Percentiles rank a stretch among this genome's conserved stretches.
Evolutionary conservation across 2,888 invertebrate species (phyloP).

Genomic region (Rutpela maculata): DNA sequence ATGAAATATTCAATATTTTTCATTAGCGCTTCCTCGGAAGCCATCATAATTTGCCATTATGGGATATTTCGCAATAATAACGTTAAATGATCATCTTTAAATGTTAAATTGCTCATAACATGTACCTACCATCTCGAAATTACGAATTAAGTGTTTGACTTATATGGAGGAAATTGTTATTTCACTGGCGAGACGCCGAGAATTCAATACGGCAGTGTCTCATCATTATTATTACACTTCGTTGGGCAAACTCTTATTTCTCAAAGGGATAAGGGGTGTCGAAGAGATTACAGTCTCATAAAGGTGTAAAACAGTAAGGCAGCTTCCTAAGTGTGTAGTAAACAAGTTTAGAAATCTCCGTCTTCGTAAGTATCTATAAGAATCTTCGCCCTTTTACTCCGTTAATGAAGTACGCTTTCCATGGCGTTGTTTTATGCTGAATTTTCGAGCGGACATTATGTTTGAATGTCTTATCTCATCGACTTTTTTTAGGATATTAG

Average conservation of each 20-base stretch:
- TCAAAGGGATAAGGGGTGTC: constrained; percentile 50
- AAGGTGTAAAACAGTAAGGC: constrained; percentile 43
- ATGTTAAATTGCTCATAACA: too few species aligned
- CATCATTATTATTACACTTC: constrained; percentile 50
- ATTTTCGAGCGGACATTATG: background rate
- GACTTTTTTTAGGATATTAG: constrained; percentile 19
- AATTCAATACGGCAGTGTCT: constrained; percentile 30
- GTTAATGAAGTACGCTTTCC: constrained; percentile 26
- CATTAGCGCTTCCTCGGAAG: background rate
- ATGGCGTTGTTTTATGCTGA: background rate
- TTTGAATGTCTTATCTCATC: background rate
- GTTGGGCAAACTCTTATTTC: constrained; percentile 47
- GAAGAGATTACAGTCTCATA: constrained; percentile 52
- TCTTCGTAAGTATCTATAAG: constrained; percentile 22
- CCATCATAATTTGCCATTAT: background rate
- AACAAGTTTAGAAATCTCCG: constrained; percentile 45
- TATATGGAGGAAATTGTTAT: constrained; percentile 17
- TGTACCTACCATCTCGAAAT: constrained; percentile 11
- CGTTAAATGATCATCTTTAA: background rate
- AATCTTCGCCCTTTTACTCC: constrained; percentile 13
- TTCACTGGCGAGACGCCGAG: background rate
- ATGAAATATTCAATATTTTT: background rate
- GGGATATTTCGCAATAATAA: background rate
- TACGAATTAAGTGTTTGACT: constrained; percentile 5
- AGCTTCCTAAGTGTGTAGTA: constrained; percentile 41